These are phyloP conservation scores for Cairina moschata DNA, from an alignment of 2,113 vertebrate species.

Conservation along the genomic window DNA sequence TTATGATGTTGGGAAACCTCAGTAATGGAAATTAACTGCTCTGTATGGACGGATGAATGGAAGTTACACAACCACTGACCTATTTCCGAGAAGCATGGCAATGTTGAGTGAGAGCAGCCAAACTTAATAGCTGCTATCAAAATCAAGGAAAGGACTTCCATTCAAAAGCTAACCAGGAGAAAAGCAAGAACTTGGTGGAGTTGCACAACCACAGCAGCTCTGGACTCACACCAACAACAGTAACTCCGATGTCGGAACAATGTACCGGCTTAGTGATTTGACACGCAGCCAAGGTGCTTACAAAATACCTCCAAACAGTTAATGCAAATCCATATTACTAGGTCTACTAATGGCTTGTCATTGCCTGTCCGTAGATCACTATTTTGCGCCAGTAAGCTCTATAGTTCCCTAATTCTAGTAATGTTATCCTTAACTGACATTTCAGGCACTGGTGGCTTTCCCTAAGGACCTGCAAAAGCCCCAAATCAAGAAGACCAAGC, in stretches of 20 bases:
- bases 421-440: not conserved
- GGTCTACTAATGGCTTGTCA: slow-evolving; percentile 49
- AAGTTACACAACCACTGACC: not conserved
- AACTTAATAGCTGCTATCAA: slow-evolving; percentile 39
- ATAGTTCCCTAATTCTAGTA: not conserved
- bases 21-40: slow-evolving; percentile 45
- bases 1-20: slow-evolving; percentile 44
- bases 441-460: not conserved
- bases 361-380: slow-evolving; percentile 45
- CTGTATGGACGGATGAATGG: slow-evolving; percentile 26
- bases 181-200: not conserved
- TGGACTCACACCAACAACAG: slow-evolving; percentile 47
- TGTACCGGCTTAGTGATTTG: slow-evolving; percentile 20
- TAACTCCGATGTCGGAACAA: slow-evolving; percentile 14
- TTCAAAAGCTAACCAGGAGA: not conserved
- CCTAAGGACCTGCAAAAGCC: not conserved
- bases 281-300: not conserved
- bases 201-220: slow-evolving; percentile 40
- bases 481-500: not conserved
- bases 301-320: slow-evolving; percentile 40
- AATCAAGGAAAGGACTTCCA: slow-evolving; percentile 32
- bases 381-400: not conserved
- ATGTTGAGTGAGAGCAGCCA: not conserved
- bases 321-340: slow-evolving; percentile 30
- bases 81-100: not conserved